Base-by-base conservation (phyloP, 92 coral and sea anemone genomes). In the Siderastrea radians region DNA sequence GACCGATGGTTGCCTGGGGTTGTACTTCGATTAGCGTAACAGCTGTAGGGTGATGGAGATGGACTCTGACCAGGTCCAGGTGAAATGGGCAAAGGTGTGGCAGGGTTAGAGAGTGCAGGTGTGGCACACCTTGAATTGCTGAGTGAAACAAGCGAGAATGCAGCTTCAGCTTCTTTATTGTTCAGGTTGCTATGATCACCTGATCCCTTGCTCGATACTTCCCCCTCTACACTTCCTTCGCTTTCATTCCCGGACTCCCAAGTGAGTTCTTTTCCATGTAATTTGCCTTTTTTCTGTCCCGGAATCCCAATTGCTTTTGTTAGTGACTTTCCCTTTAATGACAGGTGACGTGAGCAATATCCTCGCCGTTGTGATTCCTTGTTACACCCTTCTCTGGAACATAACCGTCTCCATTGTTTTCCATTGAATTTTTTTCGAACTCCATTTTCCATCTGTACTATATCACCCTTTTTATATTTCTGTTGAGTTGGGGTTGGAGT, bases 231-330 rank as follows among this genome's bases (percentile, higher is more conserved):
- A 78, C 99, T 98, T 45, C 99, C 97, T 52, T 98, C 99, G 78
- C 99, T 98, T 62, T 98, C 99, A 44, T 94, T 96, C 26, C 98
- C 99, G 50, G 99, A 98, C 77, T 98, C 99, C 99, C 99, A 98
- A 7, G 96, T 98, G 17, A 98, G 90, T 77, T 96, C 96, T 54
- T 87, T 89, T 0, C 98, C 98, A 45, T 92, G 97, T 16, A 95
- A 74, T 44, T 91, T 94, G 12, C 95, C 93, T 73, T 96, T 96
- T 77, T 96, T 94, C 75, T 97, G 98, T 58, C 99, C 99, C 44
- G 99, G 98, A 67, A 95, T 93, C 51, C 91, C 90, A 47, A 94
- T 75, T 7, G 86, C 86, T 77, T 94, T 96, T 38, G 94, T 88
- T n/a, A 98, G 57, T 5, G 96, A 70, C 26, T 96, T 96, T 46